Evolutionary conservation across 2,888 invertebrate genomes (phyloP), one percentile per base, ranked within the genome.

Genomic region (Operophtera brumata): DNA sequence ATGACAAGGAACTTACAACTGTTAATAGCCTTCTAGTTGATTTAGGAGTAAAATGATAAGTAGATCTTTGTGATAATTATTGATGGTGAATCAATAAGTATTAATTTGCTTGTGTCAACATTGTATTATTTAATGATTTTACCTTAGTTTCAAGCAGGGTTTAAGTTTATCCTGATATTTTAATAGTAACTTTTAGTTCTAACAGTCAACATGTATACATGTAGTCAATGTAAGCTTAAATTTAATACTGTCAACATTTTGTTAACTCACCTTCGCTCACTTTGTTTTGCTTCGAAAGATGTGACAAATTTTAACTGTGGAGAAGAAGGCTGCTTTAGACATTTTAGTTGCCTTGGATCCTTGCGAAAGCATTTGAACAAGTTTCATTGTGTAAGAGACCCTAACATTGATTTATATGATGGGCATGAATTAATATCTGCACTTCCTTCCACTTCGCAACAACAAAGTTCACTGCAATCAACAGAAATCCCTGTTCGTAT

Each of bases 1-100:
- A 47, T 40, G 47, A 47, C 40, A 47, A 47, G 14, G 47, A 40
- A 40, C 40, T 47, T 2, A 47, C 34, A 40, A 47, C 40, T 8
- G 47, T 47, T 7, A 28, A 28, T 28, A 28, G 28, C 28, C 28
- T 8, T 8, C 9, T 8, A 28, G 9, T 8, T 28, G 9, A 28
- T 6, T 28, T 28, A 20, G 20, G 20, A 20, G 20, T 20, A 20
- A 20, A 20, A 20, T 20, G 20, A 20, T 20, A 20, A 20, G 20
- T 20, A 20, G 20, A 20, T 20, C 20, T 20, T 20, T 3, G 20
- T 20, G 20, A 20, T 20, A 3, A 20, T 20, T 20, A 20, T 20
- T 20, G 20, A 20, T 20, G 20, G 2, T 20, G 20, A 20, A 28
- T 28, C 6, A 1, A 28, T 28, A 28, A 28, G 6, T 28, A 28